phyloP scores from a whole-genome alignment of 2,113 vertebrate genomes.

The Ailurus styani region DNA sequence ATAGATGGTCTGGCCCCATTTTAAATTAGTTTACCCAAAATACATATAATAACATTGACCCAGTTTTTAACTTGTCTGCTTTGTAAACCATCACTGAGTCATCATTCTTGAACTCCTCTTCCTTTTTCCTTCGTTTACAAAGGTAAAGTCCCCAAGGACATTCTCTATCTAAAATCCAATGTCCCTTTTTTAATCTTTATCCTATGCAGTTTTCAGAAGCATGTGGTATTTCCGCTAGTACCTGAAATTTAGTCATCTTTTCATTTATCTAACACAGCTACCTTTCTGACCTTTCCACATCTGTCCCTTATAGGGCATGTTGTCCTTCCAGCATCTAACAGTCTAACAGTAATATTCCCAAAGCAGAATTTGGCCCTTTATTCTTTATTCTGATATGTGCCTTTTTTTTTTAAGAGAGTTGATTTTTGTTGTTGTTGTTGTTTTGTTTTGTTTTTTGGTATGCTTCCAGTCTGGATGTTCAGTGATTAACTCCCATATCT shows the following conservation, averaged over 20 bases:
- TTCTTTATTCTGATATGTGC: background rate
- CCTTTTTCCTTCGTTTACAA: background rate
- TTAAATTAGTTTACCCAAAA: slow-evolving; percentile 21
- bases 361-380: background rate
- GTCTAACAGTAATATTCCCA: background rate
- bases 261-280: background rate
- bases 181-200: background rate
- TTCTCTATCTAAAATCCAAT: background rate
- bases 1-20: background rate
- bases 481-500: background rate
- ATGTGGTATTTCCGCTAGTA: background rate
- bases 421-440: background rate
- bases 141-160: background rate
- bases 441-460: no score
- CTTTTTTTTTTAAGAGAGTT: background rate
- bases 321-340: background rate
- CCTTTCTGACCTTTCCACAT: background rate
- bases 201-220: background rate
- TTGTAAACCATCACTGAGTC: background rate
- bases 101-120: background rate
- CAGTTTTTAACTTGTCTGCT: slow-evolving; percentile 1
- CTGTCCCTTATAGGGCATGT: background rate
- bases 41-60: background rate
- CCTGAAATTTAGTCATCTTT: background rate
- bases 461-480: no score